phyloP scores from a whole-genome alignment of 2,797 vertebrate species.

The Falco berigora region DNA sequence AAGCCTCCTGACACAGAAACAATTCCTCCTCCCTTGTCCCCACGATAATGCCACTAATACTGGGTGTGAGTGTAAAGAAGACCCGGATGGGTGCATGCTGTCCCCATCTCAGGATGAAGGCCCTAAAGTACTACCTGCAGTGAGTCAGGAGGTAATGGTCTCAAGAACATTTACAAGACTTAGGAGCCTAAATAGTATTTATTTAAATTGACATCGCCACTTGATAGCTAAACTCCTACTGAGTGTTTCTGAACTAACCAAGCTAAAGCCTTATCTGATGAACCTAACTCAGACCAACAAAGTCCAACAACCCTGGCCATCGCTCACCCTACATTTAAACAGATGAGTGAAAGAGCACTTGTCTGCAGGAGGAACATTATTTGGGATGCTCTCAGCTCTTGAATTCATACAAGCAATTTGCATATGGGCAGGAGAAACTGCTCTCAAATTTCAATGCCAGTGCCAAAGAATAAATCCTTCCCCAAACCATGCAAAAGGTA shows the following conservation, averaged over 20 bases:
- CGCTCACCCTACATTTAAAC: background rate
- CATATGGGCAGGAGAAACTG: background rate
- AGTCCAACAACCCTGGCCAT: background rate
- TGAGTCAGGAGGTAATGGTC: background rate
- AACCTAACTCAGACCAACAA: background rate
- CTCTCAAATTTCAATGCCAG: background rate
- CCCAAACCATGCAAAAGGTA: background rate
- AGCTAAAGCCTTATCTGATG: background rate
- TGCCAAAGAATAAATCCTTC: constrained; percentile 27
- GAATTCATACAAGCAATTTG: background rate
- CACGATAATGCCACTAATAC: rapidly evolving
- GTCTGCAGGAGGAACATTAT: background rate
- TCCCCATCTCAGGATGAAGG: background rate
- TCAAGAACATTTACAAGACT: background rate
- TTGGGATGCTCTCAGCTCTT: background rate
- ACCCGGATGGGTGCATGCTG: background rate
- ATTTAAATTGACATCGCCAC: background rate
- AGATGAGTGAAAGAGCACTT: background rate
- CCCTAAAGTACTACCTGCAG: background rate
- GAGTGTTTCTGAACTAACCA: background rate
- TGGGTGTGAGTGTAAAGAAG: background rate
- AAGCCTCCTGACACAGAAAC: background rate
- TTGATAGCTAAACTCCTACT: background rate
- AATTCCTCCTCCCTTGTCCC: background rate
- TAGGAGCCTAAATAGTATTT: background rate